Base-by-base conservation (phyloP, 2,888 invertebrate species). In the Andricus quercusramuli region DNA sequence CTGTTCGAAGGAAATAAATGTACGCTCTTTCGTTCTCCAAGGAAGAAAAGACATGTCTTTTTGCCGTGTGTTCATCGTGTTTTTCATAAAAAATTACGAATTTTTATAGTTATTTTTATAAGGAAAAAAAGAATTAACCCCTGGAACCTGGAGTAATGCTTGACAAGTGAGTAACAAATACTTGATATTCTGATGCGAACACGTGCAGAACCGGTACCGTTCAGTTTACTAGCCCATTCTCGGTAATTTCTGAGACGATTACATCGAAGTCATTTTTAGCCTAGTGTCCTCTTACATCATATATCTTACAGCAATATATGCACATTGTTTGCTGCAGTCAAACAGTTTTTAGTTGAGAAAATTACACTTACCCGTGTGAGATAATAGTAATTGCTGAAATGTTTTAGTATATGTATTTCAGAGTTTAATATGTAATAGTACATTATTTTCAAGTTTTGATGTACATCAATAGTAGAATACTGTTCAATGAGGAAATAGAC, bases 211-310 rank as follows among this genome's bases (percentile, higher is more conserved):
- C 56, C 56, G 56, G 56, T 56, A 56, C 56, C 56, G n/a, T 11
- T 56, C n/a, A n/a, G 56, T 56, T 56, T 6, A 56, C 11, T n/a
- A 11, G n/a, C 56, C 56, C 9, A n/a, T 47, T 11, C 56, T 22
- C 9, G 11, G n/a, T n/a, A n/a, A 56, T 56, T n/a, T 56, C 11
- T 56, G n/a, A 56, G n/a, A n/a, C n/a, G 11, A n/a, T 56, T 56
- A 56, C 56, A 56, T 56, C 56, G 22, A 56, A 56, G 56, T 56
- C 56, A 56, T 56, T 56, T 56, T 56, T 56, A 56, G 56, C 56
- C n/a, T 22, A n/a, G n/a, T n/a, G 9, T n/a, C 22, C 11, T 56
- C n/a, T 56, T 56, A n/a, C 56, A 20, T 56, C n/a, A 56, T 56
- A 44, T 15, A 44, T 56, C 56, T 22, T n/a, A n/a, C 9, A 20